Evolutionary conservation across 2,888 invertebrate species (phyloP).

Genomic region (Micropterix aruncella): DNA sequence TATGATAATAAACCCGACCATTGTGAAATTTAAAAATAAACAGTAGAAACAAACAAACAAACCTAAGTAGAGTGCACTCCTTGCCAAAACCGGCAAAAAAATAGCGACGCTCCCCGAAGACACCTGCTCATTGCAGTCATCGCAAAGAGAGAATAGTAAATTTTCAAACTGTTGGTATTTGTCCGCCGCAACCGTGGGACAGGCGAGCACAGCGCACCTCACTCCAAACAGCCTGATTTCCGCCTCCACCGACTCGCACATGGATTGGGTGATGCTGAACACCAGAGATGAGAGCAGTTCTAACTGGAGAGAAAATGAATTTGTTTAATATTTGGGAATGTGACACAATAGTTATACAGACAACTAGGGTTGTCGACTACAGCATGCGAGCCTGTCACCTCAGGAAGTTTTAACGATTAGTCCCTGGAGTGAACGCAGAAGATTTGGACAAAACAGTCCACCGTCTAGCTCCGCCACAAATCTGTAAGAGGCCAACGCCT

Average conservation of each 20-base stretch:
- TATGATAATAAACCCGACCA: too few relatives aligned
- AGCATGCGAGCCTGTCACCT: too few relatives aligned
- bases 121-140: conserved; percentile 27
- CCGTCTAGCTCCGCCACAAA: too few relatives aligned
- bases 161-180: conserved; percentile 31
- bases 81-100: conserved; percentile 29
- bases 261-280: conserved; percentile 29
- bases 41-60: too few relatives aligned
- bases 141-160: conserved; percentile 29
- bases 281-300: conserved; percentile 33
- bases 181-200: conserved; percentile 22
- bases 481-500: too few relatives aligned
- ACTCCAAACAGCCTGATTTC: conserved; percentile 28
- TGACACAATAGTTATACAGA: too few relatives aligned
- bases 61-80: conserved; percentile 31
- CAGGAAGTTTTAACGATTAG: too few relatives aligned
- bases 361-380: too few relatives aligned
- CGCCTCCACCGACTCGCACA: conserved; percentile 33
- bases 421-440: too few relatives aligned
- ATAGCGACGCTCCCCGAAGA: conserved; percentile 27
- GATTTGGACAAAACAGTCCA: too few relatives aligned
- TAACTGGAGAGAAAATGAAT: conserved; percentile 25
- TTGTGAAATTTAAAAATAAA: too few relatives aligned
- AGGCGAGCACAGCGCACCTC: conserved; percentile 12
- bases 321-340: too few relatives aligned